Evolutionary conservation across 2,113 vertebrate species (phyloP), one percentile per base, ranked within the genome.

Genomic region (Hipposideros armiger): DNA sequence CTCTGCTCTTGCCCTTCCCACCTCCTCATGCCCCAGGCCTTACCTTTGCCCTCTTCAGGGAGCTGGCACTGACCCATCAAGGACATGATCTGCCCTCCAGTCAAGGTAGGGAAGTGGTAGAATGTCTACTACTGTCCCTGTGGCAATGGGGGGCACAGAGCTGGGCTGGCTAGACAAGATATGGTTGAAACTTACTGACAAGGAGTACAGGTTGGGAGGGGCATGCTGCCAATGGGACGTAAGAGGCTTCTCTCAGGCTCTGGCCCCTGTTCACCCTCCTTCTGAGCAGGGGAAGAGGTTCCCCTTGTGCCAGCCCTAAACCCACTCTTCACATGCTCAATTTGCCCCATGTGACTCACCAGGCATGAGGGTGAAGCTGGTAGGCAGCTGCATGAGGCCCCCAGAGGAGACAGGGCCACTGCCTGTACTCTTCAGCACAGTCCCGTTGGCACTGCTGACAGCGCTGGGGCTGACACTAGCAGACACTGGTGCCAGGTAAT

Each of bases 291-390:
- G 40, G 86, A 90, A 91, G 56, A 64, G 24, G 24, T 45, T 94
- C 73, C 73, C 50, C 85, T 88, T n/a, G 72, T n/a, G 52, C 64
- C 52, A 86, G 81, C 50, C 88, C 87, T 89, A 95, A 88, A 64
- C 72, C 81, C 89, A 95, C 91, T 74, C 87, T 98, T 73, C 60
- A 91, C 80, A 94, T 91, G 91, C 95, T 94, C 85, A 28, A 15
- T 91, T 26, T 93, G 14, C 54, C 82, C 82, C 72, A n/a, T 58
- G 24, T 74, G 91, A 98, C 99, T 94, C 98, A 99, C 99, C 99
- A 94, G 99, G 99, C 99, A 99, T 99, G 98, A 99, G 99, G 28
- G 99, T 99, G 98, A 99, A 99, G 97, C 99, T 99, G 0, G 99
- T 84, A 77, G 99, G 99, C 94, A 99, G 98, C 90, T 99, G 99